Conservation (phyloP, 2,797 vertebrate species). For the Eulemur mongoz region DNA sequence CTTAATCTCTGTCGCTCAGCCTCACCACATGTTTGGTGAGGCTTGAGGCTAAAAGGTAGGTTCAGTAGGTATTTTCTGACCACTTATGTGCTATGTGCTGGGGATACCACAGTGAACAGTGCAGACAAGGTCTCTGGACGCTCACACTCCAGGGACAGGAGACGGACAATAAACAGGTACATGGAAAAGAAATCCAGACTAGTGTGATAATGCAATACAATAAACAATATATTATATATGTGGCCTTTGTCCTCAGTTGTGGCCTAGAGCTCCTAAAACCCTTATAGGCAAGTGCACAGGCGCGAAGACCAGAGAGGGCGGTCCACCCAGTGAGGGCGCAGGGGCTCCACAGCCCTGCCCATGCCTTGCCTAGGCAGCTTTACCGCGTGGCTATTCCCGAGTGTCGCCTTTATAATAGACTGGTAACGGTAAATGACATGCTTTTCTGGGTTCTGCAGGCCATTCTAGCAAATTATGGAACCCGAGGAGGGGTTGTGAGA, state of each 20-base stretch:
- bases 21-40: background rate
- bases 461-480: background rate
- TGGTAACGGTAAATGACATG: background rate
- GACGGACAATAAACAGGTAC: background rate
- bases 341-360: background rate
- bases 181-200: slow-evolving; percentile 1
- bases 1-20: background rate
- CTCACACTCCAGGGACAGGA: background rate
- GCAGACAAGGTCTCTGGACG: background rate
- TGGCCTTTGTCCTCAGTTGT: background rate
- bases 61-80: slow-evolving; percentile 37
- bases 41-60: background rate
- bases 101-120: background rate
- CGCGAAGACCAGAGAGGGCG: background rate
- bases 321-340: background rate
- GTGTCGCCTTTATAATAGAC: background rate
- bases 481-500: background rate
- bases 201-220: background rate
- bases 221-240: background rate
- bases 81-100: background rate
- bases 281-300: background rate
- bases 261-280: background rate
- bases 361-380: too few relatives aligned
- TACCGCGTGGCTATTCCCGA: background rate
- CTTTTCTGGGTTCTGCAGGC: background rate